Base-by-base conservation (phyloP, 2,888 invertebrate species). In the Oegoconia quadripuncta region DNA sequence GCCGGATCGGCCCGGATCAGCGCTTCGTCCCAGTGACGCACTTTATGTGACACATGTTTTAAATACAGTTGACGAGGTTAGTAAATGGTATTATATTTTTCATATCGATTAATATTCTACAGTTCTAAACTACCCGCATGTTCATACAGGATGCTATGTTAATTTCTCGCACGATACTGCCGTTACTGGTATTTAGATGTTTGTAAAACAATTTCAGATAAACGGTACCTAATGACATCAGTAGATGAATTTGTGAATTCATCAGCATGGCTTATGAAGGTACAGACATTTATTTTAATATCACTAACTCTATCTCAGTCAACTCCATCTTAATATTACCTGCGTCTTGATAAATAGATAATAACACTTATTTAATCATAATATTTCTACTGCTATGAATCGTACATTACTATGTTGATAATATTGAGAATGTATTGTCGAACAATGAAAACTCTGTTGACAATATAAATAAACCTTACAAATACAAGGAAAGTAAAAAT, bases 241-340 rank as follows among this genome's bases (percentile, higher is more conserved):
- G 52, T 87, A 64, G 86, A 87, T 63, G 86, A 87, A 71, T 78
- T 86, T 63, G 86, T 84, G 61, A 78, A 74, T 70, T 86, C 86
- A 43, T 75, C 82, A 39, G 71, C 79, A 69, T 86, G 86, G 86
- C 81, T 87, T 56, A 70, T 83, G 59, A 86, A 87, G 86, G 86
- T 87, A 87, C 32, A 42, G 29, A 33, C 41, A 15, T 42, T 18
- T 38, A 16, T 26, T 37, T 11, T 7, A 20, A 4, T 29, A 13
- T 22, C 25, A 23, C 23, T 36, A 20, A 5, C 20, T 33, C n/a
- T 33, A 23, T 13, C 3, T 29, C n/a, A n/a, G n/a, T n/a, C n/a
- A n/a, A n/a, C n/a, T n/a, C n/a, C n/a, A n/a, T n/a, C n/a, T n/a
- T n/a, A n/a, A n/a, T n/a, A n/a, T n/a, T n/a, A n/a, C n/a, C n/a